A percentile compares a stretch with the other conserved stretches of the same genome.
Conservation (phyloP, 2,797 vertebrate genomes). For the Orientallactaga sibirica region DNA sequence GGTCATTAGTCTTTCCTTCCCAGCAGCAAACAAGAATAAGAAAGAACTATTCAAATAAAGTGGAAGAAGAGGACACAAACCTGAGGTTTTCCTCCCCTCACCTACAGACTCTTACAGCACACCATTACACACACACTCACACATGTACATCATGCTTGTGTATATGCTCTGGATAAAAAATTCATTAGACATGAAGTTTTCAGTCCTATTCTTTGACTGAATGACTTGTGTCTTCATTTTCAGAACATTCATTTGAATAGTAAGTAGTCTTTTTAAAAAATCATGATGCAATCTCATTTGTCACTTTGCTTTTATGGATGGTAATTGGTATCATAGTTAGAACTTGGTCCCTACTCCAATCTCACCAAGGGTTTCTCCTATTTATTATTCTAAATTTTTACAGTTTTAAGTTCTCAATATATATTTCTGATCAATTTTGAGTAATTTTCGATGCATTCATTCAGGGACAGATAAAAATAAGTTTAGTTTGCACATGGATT, state of each 20-base stretch:
- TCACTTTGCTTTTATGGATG: neutral
- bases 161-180: neutral
- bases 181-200: constrained; percentile 8
- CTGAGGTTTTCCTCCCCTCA: no score
- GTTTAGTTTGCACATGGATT: neutral
- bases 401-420: constrained; percentile 37
- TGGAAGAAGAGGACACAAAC: no score
- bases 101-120: no score
- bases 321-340: neutral
- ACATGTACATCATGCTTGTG: no score
- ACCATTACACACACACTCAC: no score
- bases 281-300: neutral
- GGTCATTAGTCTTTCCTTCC: no score
- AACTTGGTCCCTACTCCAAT: neutral
- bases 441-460: neutral
- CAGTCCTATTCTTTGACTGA: neutral
- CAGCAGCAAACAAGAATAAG: no score
- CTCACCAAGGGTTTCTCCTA: neutral
- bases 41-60: no score
- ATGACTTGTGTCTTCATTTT: neutral
- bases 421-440: neutral
- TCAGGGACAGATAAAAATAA: neutral
- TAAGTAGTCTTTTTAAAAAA: neutral
- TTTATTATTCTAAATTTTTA: constrained; percentile 31
- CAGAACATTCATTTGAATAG: neutral